Percentiles rank a stretch among this genome's conserved stretches.
Evolutionary conservation across 2,888 invertebrate species (phyloP).

Genomic region (Odiellus spinosus): DNA sequence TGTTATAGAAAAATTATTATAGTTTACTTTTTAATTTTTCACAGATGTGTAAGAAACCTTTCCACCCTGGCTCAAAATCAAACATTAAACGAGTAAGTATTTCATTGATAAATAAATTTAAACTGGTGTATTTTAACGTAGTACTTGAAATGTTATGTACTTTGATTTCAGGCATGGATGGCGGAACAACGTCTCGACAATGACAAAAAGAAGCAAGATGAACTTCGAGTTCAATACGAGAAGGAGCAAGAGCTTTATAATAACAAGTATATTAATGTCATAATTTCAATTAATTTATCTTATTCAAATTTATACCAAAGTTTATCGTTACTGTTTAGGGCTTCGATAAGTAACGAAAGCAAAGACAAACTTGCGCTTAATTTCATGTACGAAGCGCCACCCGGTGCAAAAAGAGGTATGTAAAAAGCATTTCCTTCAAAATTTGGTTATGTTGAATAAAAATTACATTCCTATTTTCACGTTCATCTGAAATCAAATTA

Average conservation of each 20-base stretch:
- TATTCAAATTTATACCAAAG: not conserved
- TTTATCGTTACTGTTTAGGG: conserved; percentile 43
- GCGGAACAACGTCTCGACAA: conserved; percentile 95
- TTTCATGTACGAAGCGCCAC: conserved; percentile 99
- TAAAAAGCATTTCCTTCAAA: not conserved
- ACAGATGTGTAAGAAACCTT: too few species aligned
- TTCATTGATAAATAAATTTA: too few species aligned
- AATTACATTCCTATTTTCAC: not conserved
- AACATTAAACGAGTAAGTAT: too few species aligned
- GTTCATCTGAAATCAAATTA: conserved; percentile 1
- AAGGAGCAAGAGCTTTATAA: not conserved
- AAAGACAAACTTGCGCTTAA: conserved; percentile 95
- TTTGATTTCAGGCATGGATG: conserved; percentile 99
- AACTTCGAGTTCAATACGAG: conserved; percentile 72
- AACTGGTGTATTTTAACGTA: too few species aligned
- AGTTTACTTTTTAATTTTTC: too few species aligned
- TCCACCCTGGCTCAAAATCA: too few species aligned
- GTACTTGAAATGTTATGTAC: too few species aligned
- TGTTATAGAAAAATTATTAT: too few species aligned
- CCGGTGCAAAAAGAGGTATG: conserved; percentile 68
- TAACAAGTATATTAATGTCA: not conserved
- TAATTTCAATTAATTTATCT: not conserved
- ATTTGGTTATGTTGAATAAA: not conserved
- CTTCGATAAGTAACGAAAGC: conserved; percentile 90
- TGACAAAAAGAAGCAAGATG: conserved; percentile 95